phyloP scores from a whole-genome alignment of 1,140 invertebrate species.

The Drosophila tsacasi region DNA sequence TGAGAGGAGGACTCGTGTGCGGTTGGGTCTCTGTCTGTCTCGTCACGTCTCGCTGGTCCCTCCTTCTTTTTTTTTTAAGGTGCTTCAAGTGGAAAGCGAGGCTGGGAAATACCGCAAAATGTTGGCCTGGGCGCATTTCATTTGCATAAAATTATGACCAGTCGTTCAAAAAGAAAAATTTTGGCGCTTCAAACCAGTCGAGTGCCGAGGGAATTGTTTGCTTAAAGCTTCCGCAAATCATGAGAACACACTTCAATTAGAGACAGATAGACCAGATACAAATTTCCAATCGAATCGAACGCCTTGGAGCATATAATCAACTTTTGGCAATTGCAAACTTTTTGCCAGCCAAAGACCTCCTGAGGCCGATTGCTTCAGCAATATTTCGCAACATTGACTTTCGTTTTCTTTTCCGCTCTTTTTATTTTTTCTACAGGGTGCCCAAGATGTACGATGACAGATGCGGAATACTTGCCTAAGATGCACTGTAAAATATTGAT shows the following conservation, averaged over 20 bases:
- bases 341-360: slow-evolving; percentile 34
- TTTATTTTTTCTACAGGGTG: slow-evolving; percentile 38
- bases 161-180: neutral
- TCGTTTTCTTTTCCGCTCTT: slow-evolving; percentile 35
- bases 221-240: slow-evolving; percentile 17
- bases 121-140: slow-evolving; percentile 52
- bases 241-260: slow-evolving; percentile 34
- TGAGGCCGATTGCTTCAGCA: slow-evolving; percentile 57
- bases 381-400: slow-evolving; percentile 63
- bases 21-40: slow-evolving; percentile 2
- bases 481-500: slow-evolving; percentile 1
- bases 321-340: slow-evolving; percentile 63
- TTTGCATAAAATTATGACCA: slow-evolving; percentile 66
- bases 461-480: neutral
- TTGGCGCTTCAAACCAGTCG: neutral
- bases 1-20: slow-evolving; percentile 28
- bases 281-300: slow-evolving; percentile 58
- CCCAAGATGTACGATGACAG: neutral
- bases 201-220: slow-evolving; percentile 15
- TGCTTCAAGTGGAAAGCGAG: slow-evolving; percentile 20
- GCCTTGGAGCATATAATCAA: slow-evolving; percentile 65
- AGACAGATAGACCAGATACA: slow-evolving; percentile 49
- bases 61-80: slow-evolving; percentile 19
- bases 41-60: slow-evolving; percentile 20
- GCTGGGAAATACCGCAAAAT: slow-evolving; percentile 36